phyloP scores from a whole-genome alignment of 2,888 invertebrate species.

The Nomada goodeniana region DNA sequence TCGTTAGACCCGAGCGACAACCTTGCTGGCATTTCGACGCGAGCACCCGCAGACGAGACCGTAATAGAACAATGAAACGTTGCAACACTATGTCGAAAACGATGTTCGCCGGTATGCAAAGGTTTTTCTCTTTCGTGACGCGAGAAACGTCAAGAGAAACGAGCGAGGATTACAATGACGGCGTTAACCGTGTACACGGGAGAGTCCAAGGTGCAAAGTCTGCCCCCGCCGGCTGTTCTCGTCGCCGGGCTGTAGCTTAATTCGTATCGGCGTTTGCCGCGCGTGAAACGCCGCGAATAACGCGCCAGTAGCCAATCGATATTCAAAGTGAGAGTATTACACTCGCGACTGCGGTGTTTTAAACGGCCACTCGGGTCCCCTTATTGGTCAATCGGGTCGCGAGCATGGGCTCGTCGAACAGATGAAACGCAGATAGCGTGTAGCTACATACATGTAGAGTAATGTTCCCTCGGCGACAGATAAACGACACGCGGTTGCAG shows the following conservation, averaged over 20 bases:
- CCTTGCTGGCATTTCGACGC: conserved; percentile 30
- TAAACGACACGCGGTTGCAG: conserved; percentile 64
- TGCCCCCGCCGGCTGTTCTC: background rate
- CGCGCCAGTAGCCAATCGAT: no score
- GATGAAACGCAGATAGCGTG: conserved; percentile 47
- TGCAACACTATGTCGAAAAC: conserved; percentile 50
- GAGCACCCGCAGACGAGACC: conserved; percentile 39
- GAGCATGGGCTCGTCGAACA: conserved; percentile 35
- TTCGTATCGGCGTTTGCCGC: conserved; percentile 7
- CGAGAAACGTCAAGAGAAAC: conserved; percentile 11
- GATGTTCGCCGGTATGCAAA: conserved; percentile 28
- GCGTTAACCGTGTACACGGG: background rate
- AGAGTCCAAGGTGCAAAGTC: background rate
- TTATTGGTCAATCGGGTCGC: conserved; percentile 48
- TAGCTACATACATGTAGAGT: conserved; percentile 38
- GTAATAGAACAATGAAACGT: conserved; percentile 42
- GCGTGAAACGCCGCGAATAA: background rate
- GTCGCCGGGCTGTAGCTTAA: background rate
- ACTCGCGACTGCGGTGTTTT: conserved; percentile 32
- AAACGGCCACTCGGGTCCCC: conserved; percentile 44
- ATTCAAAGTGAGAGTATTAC: background rate
- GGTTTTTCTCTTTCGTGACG: conserved; percentile 21
- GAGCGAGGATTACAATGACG: conserved; percentile 25
- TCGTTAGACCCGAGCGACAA: background rate
- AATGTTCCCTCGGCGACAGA: conserved; percentile 60